Evolutionary conservation across 2,888 invertebrate genomes (phyloP).

Genomic region (Pomacea canaliculata): DNA sequence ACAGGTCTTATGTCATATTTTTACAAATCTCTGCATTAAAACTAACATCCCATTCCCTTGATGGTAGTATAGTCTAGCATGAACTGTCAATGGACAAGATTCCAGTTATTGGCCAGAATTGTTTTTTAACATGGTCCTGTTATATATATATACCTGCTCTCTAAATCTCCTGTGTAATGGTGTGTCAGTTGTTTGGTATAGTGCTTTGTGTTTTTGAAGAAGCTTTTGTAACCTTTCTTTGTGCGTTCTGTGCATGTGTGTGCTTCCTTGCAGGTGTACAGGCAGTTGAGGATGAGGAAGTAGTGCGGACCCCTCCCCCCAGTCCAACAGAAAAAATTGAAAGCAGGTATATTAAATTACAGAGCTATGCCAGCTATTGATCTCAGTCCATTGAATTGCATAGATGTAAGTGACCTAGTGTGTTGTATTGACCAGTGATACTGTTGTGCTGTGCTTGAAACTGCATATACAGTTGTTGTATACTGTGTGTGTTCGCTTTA

Average conservation of each 20-base stretch:
- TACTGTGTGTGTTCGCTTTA: neutral
- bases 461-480: neutral
- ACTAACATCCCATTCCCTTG: no score
- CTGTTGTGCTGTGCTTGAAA: neutral
- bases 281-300: slow-evolving; percentile 48
- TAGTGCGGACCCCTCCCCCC: slow-evolving; percentile 57
- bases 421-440: neutral
- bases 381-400: neutral
- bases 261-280: slow-evolving; percentile 24
- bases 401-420: neutral
- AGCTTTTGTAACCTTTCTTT: slow-evolving; percentile 5
- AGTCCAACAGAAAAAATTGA: slow-evolving; percentile 50
- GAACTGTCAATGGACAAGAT: no score
- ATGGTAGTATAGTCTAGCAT: no score
- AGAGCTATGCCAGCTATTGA: no score
- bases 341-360: slow-evolving; percentile 19
- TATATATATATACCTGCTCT: neutral
- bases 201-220: neutral
- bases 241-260: slow-evolving; percentile 21
- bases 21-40: no score
- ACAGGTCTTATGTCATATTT: no score
- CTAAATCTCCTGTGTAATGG: neutral
- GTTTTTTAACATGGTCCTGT: no score
- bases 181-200: slow-evolving; percentile 1
- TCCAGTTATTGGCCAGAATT: no score